Evolutionary conservation across 2,797 vertebrate species (phyloP), one percentile per base, ranked within the genome.

Genomic region (Scolopax bukidnonensis): DNA sequence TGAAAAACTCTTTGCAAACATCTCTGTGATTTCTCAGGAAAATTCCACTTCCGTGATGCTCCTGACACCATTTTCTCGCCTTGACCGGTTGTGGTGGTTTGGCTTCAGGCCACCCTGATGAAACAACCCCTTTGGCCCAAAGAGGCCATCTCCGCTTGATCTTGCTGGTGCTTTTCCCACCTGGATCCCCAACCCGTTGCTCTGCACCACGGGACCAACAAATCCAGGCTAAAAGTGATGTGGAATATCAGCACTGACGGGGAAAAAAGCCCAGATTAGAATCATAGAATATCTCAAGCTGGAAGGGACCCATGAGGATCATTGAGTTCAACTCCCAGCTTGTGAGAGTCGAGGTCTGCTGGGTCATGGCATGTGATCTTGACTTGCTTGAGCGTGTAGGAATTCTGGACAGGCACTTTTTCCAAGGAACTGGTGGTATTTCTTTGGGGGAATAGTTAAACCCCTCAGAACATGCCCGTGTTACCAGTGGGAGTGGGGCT

Each of bases 1-100:
- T 43, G 78, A 68, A 77, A 88, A 94, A 7, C 21, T 38, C 56
- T 50, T 70, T 63, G 81, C 38, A 82, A 59, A 51, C 12, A 5
- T 33, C 23, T 54, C 12, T 3, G 30, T 20, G 75, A 64, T 43
- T 73, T 68, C 38, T 40, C n/a, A 1, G 59, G 92, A 79, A 63
- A 82, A 89, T 84, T 76, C 74, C 30, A 3, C 32, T 28, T 6
- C 10, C 2, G 8, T 15, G 40, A 20, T 8, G 30, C 43, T 73
- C 47, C 24, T 0, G 2, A 8, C 20, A 1, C 6, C 0, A 0
- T 69, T 73, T 60, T 32, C n/a, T 76, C 10, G 2, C 63, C 59
- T 51, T 36, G 28, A n/a, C 21, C 1, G 1, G 2, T 69, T 10
- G 45, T 11, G 50, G 40, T 50, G 28, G n/a, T 11, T 65, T 47